Percentiles rank a stretch among this genome's conserved stretches.
Evolutionary conservation across 2,888 invertebrate genomes (phyloP).

Genomic region (Psylliodes chrysocephalus): DNA sequence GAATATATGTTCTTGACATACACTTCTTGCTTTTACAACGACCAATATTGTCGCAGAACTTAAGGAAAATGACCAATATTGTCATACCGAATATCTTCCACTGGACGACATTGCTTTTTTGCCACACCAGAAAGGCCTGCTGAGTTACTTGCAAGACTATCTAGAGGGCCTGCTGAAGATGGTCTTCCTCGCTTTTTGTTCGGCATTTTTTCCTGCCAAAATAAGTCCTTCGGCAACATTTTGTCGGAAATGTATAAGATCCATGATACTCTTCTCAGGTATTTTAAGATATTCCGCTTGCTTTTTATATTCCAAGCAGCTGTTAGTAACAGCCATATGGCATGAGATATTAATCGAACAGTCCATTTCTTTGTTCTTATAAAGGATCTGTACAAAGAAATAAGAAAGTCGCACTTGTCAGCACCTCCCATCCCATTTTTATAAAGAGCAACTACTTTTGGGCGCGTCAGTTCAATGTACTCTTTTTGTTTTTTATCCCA

Average conservation of each 20-base stretch:
- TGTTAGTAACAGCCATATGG: constrained; percentile 14
- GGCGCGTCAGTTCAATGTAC: constrained; percentile 42
- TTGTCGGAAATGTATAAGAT: constrained; percentile 15
- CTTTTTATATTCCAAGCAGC: constrained; percentile 11
- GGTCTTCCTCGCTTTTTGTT: constrained; percentile 7
- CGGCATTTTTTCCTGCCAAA: not conserved
- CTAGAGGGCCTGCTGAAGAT: not conserved
- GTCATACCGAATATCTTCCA: not conserved
- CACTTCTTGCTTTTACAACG: not conserved
- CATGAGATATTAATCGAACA: constrained; percentile 40
- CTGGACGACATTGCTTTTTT: not conserved
- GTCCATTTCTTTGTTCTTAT: constrained; percentile 42
- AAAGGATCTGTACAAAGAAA: constrained; percentile 41
- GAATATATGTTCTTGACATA: not conserved
- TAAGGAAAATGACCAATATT: not conserved
- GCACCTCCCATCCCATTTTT: constrained; percentile 48
- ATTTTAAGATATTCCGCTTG: not conserved
- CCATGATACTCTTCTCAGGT: constrained; percentile 1
- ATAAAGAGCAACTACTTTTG: constrained; percentile 42
- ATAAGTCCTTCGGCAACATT: constrained; percentile 16
- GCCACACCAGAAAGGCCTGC: not conserved
- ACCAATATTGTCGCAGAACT: not conserved
- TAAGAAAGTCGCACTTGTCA: constrained; percentile 44
- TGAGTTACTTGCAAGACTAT: not conserved
- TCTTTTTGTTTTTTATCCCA: constrained; percentile 35